phyloP scores from a whole-genome alignment of 2,888 invertebrate species.

The Frankliniella intonsa region DNA sequence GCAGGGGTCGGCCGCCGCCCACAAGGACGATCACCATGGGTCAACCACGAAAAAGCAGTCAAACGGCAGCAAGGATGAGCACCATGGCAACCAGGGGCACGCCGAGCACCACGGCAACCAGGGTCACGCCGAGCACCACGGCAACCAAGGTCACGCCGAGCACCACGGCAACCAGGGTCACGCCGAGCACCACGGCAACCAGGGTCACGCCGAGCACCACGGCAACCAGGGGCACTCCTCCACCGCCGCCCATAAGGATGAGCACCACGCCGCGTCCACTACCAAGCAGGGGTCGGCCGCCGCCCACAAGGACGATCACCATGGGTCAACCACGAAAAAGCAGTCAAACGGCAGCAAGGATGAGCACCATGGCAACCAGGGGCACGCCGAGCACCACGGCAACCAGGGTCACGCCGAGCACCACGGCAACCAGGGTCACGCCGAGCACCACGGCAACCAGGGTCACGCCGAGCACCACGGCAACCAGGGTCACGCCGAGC shows the following conservation, averaged over 20 bases:
- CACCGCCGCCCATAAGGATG: background rate
- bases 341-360: background rate
- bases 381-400: background rate
- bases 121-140: background rate
- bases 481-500: background rate
- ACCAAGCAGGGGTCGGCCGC: background rate
- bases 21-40: background rate
- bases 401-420: background rate
- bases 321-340: background rate
- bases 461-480: background rate
- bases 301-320: background rate
- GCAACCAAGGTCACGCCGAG: background rate
- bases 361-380: background rate
- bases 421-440: background rate
- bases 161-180: background rate
- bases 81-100: background rate
- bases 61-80: background rate
- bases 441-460: background rate
- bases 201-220: background rate
- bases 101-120: background rate
- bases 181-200: background rate
- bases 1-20: background rate
- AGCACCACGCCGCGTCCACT: background rate
- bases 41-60: background rate
- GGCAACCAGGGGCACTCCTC: background rate